Conservation (phyloP, 2,797 vertebrate genomes). For the Tarsius wallacei region DNA sequence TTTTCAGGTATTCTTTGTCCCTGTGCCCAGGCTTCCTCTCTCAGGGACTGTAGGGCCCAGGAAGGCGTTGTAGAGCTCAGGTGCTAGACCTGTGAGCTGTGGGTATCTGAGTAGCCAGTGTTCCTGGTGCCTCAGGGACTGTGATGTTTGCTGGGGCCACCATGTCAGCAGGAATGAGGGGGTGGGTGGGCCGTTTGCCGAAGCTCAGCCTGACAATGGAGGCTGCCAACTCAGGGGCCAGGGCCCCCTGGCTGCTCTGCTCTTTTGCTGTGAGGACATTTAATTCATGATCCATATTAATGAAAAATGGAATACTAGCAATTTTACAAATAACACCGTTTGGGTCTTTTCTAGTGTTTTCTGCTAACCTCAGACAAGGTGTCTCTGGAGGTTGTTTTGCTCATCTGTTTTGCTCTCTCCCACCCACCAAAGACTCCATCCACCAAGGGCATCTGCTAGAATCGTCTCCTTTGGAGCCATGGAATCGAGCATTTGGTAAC, state of each 20-base stretch:
- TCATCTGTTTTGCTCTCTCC: neutral
- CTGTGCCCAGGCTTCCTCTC: neutral
- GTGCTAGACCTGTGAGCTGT: neutral
- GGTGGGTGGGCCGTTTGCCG: neutral
- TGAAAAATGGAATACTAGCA: neutral
- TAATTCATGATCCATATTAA: neutral
- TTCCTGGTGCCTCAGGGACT: neutral
- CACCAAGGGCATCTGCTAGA: too few relatives aligned
- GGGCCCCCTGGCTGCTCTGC: too few relatives aligned
- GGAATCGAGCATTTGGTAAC: neutral
- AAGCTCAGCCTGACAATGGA: fast-evolving
- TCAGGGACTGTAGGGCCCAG: neutral
- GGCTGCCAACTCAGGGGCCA: neutral
- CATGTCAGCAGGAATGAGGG: neutral
- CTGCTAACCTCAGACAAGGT: neutral
- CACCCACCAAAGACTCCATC: neutral
- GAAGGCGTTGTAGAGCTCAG: neutral
- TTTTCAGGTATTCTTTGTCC: neutral
- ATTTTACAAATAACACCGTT: neutral
- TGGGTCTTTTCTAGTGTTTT: neutral
- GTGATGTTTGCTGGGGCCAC: neutral
- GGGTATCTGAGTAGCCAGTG: neutral
- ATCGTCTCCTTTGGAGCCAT: too few relatives aligned
- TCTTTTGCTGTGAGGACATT: neutral
- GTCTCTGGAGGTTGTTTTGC: neutral